Conservation (phyloP, 2,113 vertebrate genomes). For the Apteryx mantelli region DNA sequence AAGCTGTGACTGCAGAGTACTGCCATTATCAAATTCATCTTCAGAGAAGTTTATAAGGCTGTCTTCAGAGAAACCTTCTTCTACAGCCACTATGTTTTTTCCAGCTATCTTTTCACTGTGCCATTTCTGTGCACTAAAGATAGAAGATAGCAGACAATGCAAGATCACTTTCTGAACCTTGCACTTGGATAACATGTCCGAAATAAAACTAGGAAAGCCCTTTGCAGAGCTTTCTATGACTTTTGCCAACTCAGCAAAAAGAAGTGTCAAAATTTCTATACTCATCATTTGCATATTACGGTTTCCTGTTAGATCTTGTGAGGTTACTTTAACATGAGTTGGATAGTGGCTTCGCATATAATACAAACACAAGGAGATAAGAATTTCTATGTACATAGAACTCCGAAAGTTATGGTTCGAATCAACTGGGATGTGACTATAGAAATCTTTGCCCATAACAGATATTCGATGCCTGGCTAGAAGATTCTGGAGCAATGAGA, state of each 20-base stretch:
- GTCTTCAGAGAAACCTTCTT: constrained; percentile 97
- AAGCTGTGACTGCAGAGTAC: constrained; percentile 94
- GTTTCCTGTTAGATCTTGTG: constrained; percentile 94
- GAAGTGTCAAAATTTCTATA: constrained; percentile 93
- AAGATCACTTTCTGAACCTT: constrained; percentile 98
- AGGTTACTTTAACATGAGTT: constrained; percentile 87
- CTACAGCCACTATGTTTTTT: constrained; percentile 85
- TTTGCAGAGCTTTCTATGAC: constrained; percentile 94
- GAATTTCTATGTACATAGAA: constrained; percentile 98
- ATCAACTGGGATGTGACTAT: constrained; percentile 94
- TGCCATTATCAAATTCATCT: constrained; percentile 93
- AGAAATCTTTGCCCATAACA: constrained; percentile 99
- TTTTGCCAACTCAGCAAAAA: constrained; percentile 93
- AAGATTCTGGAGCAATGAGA: constrained; percentile 95
- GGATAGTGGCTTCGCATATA: constrained; percentile 96
- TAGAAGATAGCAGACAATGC: constrained; percentile 94
- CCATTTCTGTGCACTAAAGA: constrained; percentile 97
- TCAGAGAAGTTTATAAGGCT: constrained; percentile 96
- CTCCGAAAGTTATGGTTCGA: constrained; percentile 95
- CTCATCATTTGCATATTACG: constrained; percentile 98
- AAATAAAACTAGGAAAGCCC: constrained; percentile 97
- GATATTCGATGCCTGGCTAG: constrained; percentile 95
- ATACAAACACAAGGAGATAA: constrained; percentile 95
- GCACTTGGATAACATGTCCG: constrained; percentile 95
- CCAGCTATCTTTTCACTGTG: constrained; percentile 87